phyloP scores from a whole-genome alignment of 2,113 vertebrate species.

The Lamprotornis superbus region DNA sequence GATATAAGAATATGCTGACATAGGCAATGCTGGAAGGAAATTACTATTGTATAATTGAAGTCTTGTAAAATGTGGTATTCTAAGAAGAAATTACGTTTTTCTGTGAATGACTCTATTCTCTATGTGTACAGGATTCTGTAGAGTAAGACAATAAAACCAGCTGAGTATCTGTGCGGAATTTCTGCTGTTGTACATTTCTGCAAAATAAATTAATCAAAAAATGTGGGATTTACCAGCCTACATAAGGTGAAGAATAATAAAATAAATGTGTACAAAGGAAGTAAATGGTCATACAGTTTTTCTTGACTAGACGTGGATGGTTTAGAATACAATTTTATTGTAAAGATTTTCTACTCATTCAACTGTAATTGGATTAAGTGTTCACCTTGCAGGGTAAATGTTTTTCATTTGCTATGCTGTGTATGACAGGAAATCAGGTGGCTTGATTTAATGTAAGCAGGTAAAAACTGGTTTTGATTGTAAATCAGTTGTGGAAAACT shows the following conservation, averaged over 20 bases:
- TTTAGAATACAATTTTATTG: background rate
- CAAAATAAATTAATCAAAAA: background rate
- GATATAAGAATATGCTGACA: background rate
- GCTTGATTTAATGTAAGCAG: background rate
- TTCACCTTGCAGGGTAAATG: background rate
- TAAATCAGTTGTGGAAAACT: background rate
- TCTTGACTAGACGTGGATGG: background rate
- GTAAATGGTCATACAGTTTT: background rate
- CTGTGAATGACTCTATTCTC: background rate
- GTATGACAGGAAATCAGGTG: background rate
- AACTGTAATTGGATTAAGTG: background rate
- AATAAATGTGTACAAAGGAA: background rate
- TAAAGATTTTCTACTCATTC: background rate
- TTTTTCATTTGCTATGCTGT: background rate
- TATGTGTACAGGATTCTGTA: background rate
- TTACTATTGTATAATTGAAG: background rate
- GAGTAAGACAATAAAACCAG: background rate
- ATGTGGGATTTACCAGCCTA: background rate
- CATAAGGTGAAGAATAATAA: background rate
- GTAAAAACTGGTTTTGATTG: background rate
- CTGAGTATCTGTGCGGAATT: background rate
- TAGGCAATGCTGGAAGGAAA: background rate
- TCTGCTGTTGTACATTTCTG: background rate
- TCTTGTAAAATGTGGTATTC: slow-evolving; percentile 1
- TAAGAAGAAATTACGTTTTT: background rate